Conservation (phyloP, 2,888 invertebrate species). For the Pterostichus madidus region DNA sequence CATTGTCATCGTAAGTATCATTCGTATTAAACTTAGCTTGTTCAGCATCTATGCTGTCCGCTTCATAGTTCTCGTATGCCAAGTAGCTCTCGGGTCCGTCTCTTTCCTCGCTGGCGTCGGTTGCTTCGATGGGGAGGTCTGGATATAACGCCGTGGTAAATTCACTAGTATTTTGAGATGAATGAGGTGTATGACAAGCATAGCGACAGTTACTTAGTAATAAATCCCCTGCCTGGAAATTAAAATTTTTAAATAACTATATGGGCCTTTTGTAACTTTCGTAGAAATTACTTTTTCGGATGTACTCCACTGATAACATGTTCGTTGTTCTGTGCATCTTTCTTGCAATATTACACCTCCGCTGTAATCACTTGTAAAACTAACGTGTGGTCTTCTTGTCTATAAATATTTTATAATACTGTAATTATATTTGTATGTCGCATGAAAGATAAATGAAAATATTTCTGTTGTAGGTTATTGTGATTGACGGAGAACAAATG, state of each 20-base stretch:
- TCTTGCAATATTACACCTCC: constrained; percentile 88
- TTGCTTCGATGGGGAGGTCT: constrained; percentile 59
- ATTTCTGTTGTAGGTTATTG: too few species aligned
- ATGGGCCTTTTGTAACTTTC: too few species aligned
- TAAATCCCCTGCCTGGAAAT: constrained; percentile 81
- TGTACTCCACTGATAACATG: constrained; percentile 84
- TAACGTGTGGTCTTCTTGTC: constrained; percentile 82
- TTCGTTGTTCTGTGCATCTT: constrained; percentile 83
- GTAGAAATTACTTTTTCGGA: constrained; percentile 45
- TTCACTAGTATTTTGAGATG: constrained; percentile 70
- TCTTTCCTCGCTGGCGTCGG: constrained; percentile 66
- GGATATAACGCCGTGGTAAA: constrained; percentile 67
- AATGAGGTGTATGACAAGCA: constrained; percentile 81
- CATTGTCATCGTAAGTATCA: constrained; percentile 43
- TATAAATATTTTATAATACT: constrained; percentile 72
- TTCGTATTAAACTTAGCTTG: constrained; percentile 22
- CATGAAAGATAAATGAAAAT: too few species aligned
- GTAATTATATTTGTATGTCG: constrained; percentile 4
- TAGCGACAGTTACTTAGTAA: constrained; percentile 85
- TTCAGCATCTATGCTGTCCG: constrained; percentile 64
- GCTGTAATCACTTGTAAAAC: constrained; percentile 85
- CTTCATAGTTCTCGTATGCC: constrained; percentile 68
- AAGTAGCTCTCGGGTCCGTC: constrained; percentile 73
- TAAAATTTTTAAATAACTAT: neutral
- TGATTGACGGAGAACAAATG: too few species aligned